Evolutionary conservation across 2,888 invertebrate species (phyloP), one percentile per base, ranked within the genome.

Genomic region (Parnassius orleans): DNA sequence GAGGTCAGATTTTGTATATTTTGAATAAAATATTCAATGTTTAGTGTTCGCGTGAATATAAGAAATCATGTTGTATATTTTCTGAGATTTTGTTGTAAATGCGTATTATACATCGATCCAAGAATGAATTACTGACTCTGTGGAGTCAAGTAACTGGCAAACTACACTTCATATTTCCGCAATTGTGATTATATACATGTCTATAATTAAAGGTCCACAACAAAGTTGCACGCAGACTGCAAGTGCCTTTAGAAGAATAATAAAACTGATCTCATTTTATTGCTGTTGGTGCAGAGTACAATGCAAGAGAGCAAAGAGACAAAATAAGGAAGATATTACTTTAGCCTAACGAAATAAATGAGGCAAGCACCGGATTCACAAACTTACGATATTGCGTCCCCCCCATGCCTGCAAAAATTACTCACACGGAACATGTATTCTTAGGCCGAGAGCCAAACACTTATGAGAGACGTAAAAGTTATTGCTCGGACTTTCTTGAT

Each of bases 261-360:
- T 73, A 70, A 72, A 73, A 69, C 65, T 68, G 68, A 69, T 65
- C 65, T 53, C 62, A 58, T 66, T 71, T 69, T 67, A 69, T 60
- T 65, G 67, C 43, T 43, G n/a, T 46, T 11, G 54, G 19, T 42
- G n/a, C 24, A 14, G 9, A 60, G 51, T 48, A 48, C 14, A 48
- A 48, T 48, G 47, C 47, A 14, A 48, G 47, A 7, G 47, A 24
- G 61, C 52, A 57, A 33, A 33, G 52, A 53, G 61, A 52, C 62
- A 57, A 47, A 57, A 47, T 47, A 50, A 47, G 70, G 69, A 65
- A 71, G 72, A 71, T 81, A 77, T 83, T 79, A 81, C 81, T 80
- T 80, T 79, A 76, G 79, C 78, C 80, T 82, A 83, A 82, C 79
- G 69, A 72, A 78, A 78, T 77, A 82, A 82, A 84, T 84, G 84